A percentile compares a stretch with the other conserved stretches of the same genome.
Conservation (phyloP, 1,140 invertebrate species). For the Diachasma alloeum region DNA sequence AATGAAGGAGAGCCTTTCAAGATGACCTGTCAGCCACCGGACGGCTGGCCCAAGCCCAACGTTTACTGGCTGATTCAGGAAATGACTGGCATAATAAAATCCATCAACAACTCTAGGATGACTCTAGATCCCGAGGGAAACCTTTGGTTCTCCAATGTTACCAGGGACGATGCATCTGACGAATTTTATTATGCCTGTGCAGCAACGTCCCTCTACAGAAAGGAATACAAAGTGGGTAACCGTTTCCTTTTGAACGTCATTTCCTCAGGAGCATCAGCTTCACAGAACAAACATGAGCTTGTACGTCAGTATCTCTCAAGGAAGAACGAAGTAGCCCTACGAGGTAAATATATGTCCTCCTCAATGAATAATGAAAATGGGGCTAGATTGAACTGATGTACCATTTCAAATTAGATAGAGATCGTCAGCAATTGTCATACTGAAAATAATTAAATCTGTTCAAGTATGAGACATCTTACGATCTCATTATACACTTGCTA, state of each 20-base stretch:
- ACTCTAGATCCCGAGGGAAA: constrained; percentile 93
- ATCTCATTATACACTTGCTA: too few relatives aligned
- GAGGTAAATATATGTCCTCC: too few relatives aligned
- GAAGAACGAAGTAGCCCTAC: constrained; percentile 84
- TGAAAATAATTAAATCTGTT: too few relatives aligned
- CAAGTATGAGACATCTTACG: too few relatives aligned
- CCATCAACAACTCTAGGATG: constrained; percentile 92
- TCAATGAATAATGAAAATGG: too few relatives aligned
- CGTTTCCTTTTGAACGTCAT: constrained; percentile 82
- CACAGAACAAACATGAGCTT: constrained; percentile 80
- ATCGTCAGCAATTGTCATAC: too few relatives aligned
- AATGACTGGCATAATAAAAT: constrained; percentile 79
- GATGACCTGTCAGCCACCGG: constrained; percentile 87
- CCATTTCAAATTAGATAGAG: too few relatives aligned
- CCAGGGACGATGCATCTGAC: constrained; percentile 80
- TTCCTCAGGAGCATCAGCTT: constrained; percentile 76
- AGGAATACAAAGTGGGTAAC: constrained; percentile 91
- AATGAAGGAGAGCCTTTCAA: constrained; percentile 90
- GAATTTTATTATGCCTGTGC: constrained; percentile 90
- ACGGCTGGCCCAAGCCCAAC: constrained; percentile 92
- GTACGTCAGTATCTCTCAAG: constrained; percentile 83
- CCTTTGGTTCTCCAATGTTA: constrained; percentile 94
- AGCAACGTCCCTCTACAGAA: constrained; percentile 85
- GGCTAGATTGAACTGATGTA: too few relatives aligned
- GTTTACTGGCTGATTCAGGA: constrained; percentile 93